Percentiles rank a stretch among this genome's conserved stretches.
Evolutionary conservation across 2,113 vertebrate species (phyloP).

Genomic region (Passer montanus): DNA sequence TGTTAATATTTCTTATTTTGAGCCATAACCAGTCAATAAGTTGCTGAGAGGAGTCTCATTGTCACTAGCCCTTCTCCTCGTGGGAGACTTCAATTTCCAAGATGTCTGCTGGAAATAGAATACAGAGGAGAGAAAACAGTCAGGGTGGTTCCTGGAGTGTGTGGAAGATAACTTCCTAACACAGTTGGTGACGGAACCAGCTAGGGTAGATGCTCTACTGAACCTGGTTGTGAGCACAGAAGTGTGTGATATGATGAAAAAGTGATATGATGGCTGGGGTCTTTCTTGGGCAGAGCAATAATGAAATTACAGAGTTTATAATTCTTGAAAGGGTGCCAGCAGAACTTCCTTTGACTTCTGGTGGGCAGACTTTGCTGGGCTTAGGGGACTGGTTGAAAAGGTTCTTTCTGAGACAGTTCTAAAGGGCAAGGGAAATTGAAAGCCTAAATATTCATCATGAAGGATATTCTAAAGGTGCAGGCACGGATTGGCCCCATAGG

Average conservation of each 20-base stretch:
- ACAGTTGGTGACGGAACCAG: neutral
- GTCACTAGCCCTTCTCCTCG: neutral
- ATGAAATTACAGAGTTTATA: neutral
- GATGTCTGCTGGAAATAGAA: neutral
- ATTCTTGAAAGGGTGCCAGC: neutral
- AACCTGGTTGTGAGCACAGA: neutral
- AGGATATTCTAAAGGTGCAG: neutral
- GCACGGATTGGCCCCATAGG: neutral
- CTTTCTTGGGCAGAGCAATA: neutral
- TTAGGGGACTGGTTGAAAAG: neutral
- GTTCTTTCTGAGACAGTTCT: neutral
- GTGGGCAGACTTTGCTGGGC: neutral
- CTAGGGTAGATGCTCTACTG: neutral
- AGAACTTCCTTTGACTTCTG: neutral
- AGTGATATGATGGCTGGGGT: neutral
- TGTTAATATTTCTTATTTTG: neutral
- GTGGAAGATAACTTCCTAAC: neutral
- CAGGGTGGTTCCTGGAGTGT: neutral
- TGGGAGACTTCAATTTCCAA: neutral
- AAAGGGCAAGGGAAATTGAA: neutral
- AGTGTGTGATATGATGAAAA: neutral
- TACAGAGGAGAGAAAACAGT: neutral
- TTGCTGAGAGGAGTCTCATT: neutral
- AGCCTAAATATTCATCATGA: neutral
- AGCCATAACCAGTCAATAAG: neutral